Evolutionary conservation across 2,888 invertebrate species (phyloP).

Genomic region (Rhagonycha lutea): DNA sequence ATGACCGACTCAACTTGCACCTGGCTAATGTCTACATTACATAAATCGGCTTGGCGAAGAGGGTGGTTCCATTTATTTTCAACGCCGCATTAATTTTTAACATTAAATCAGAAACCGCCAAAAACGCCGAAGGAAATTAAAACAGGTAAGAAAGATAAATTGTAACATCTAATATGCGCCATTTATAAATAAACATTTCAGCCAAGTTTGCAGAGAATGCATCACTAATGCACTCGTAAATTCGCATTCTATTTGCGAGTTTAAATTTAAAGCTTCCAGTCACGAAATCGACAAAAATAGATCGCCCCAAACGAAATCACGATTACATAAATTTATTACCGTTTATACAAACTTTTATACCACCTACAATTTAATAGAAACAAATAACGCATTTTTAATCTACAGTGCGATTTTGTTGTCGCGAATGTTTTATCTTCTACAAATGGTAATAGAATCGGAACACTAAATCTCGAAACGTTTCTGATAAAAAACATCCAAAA

Average conservation of each 20-base stretch:
- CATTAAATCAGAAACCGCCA: neutral
- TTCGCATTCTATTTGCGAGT: conserved; percentile 15
- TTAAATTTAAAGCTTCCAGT: conserved; percentile 15
- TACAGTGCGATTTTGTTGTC: neutral
- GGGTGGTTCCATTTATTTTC: neutral
- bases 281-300: conserved; percentile 18
- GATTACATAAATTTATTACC: conserved; percentile 7
- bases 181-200: conserved; percentile 16
- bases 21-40: conserved; percentile 40
- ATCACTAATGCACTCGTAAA: conserved; percentile 14
- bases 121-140: neutral
- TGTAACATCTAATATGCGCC: neutral
- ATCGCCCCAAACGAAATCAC: conserved; percentile 2
- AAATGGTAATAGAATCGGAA: neutral
- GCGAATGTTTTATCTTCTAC: too few species aligned
- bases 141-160: neutral
- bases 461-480: neutral
- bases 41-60: neutral
- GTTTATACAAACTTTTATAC: neutral
- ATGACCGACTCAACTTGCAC: conserved; percentile 46
- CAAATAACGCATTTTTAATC: neutral
- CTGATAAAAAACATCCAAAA: too few species aligned
- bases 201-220: conserved; percentile 16
- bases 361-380: neutral
- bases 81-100: neutral